Conservation (phyloP, 1,140 invertebrate genomes). For the Drosophila kohkoa region DNA sequence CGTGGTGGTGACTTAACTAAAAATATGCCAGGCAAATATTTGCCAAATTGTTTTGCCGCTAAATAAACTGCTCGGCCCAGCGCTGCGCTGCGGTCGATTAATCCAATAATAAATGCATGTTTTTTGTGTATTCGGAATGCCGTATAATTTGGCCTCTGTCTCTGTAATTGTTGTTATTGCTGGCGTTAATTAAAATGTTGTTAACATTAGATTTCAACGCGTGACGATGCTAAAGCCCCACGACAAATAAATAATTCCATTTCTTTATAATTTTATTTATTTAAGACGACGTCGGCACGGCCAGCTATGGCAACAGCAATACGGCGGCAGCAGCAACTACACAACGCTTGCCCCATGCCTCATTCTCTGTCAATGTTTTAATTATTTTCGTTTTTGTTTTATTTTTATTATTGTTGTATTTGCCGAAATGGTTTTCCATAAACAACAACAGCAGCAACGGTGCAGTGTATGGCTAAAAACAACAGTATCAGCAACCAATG, state of each 20-base stretch:
- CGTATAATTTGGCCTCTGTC: slow-evolving; percentile 39
- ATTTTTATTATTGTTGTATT: slow-evolving; percentile 43
- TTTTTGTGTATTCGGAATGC: slow-evolving; percentile 38
- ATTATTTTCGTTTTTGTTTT: slow-evolving; percentile 56
- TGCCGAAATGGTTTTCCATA: slow-evolving; percentile 49
- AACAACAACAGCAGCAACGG: slow-evolving; percentile 46
- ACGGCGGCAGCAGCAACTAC: background rate
- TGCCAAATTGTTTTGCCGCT: slow-evolving; percentile 20
- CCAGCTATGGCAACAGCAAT: background rate
- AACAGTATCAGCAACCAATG: slow-evolving; percentile 15
- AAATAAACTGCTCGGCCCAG: slow-evolving; percentile 30
- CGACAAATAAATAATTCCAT: slow-evolving; percentile 73
- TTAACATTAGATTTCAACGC: slow-evolving; percentile 78
- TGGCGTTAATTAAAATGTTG: slow-evolving; percentile 74
- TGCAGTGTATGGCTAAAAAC: background rate
- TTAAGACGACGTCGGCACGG: background rate
- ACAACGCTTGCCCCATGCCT: background rate
- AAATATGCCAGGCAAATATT: slow-evolving; percentile 66
- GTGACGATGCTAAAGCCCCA: slow-evolving; percentile 63
- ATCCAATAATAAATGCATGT: slow-evolving; percentile 55
- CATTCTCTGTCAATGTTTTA: slow-evolving; percentile 57
- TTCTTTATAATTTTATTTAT: slow-evolving; percentile 53
- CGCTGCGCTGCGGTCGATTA: slow-evolving; percentile 31
- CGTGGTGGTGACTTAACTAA: slow-evolving; percentile 7
- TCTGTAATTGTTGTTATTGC: slow-evolving; percentile 25